Evolutionary conservation across 2,888 invertebrate species (phyloP), one percentile per base, ranked within the genome.

Genomic region (Mechanitis messenoides): DNA sequence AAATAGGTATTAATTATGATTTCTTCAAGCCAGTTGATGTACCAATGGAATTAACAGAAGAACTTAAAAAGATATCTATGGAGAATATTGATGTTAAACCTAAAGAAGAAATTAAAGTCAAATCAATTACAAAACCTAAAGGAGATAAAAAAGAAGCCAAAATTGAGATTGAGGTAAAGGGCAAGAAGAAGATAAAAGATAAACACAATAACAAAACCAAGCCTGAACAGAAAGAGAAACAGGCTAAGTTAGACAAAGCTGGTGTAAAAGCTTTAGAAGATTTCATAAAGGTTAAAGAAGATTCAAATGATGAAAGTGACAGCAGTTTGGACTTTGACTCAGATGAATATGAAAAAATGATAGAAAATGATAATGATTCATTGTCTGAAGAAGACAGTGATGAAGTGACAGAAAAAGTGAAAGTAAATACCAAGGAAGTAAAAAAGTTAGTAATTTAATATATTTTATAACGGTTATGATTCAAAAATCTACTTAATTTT

Each of bases 1-100:
- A 81, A 56, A 62, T 91, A 20, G 92, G 91, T 1, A 91, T 92
- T 63, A 80, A 91, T 66, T 92, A 91, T 74, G 85, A 89, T 60
- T 87, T 90, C 64, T 87, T 92, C 62, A 74, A 77, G 69, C 91
- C 92, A 58, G 85, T 89, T 38, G 90, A 91, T 74, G 74, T 91
- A 46, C 91, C 91, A 38, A 80, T 82, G 69, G 74, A 60, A 33
- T 69, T 88, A 56, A 45, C 69, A 35, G 65, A 70, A 53, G 65
- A 71, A 55, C 62, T 74, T 45, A 63, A 72, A 65, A 50, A 12
- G 9, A 31, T 31, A 31, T 31, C 31, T 2, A 31, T 31, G 3
- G 31, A 62, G 35, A 66, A 71, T 55, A 45, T 65, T 59, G 56
- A 58, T 7, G 50, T 57, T 33, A 59, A 57, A 58, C 64, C 63